phyloP scores from a whole-genome alignment of 2,113 vertebrate genomes.

The Aramus guarauna region DNA sequence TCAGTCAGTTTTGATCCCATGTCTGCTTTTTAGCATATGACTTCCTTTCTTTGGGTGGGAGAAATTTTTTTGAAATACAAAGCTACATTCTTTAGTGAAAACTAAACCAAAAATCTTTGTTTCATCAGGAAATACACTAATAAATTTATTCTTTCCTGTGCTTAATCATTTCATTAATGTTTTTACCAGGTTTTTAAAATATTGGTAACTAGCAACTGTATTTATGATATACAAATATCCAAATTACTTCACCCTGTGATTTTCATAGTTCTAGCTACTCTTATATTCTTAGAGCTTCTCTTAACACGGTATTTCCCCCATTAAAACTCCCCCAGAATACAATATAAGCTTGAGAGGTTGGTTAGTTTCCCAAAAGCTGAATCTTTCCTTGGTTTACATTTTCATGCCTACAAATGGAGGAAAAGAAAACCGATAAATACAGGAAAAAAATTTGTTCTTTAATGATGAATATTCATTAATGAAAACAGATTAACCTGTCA shows the following conservation, averaged over 20 bases:
- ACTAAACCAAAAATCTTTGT: background rate
- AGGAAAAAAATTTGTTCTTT: background rate
- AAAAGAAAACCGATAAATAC: background rate
- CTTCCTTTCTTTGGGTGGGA: background rate
- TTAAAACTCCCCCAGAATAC: background rate
- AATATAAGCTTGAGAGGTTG: background rate
- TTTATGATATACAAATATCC: background rate
- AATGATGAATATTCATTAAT: background rate
- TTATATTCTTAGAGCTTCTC: background rate
- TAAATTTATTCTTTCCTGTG: slow-evolving; percentile 13
- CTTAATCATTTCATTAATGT: slow-evolving; percentile 31
- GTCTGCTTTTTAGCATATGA: background rate
- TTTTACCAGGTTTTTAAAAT: slow-evolving; percentile 15
- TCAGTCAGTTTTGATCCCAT: background rate
- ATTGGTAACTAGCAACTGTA: background rate
- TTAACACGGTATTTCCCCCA: background rate
- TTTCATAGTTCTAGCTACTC: background rate
- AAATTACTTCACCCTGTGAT: background rate
- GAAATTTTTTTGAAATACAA: background rate
- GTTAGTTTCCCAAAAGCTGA: background rate
- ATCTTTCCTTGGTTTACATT: background rate
- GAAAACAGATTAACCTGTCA: background rate
- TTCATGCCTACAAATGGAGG: background rate
- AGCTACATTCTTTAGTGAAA: background rate
- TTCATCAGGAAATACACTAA: slow-evolving; percentile 29